These are phyloP conservation scores for Lycophotia porphyrea DNA, from an alignment of 2,888 invertebrate genomes.

Conservation along the genomic window DNA sequence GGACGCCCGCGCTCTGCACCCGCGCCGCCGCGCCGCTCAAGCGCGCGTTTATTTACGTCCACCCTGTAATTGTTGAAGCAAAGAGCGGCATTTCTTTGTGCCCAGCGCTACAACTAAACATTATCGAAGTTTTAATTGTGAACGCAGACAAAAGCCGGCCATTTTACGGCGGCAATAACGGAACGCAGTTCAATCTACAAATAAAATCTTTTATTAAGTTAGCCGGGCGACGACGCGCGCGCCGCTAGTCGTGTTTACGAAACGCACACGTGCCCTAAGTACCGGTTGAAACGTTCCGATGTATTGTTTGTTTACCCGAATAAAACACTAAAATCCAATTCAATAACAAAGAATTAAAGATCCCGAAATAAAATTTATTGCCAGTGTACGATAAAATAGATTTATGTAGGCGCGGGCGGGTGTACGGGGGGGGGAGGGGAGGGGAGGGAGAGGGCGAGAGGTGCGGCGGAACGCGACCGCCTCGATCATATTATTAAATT, in stretches of 20 bases:
- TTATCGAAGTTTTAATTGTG: conserved; percentile 88
- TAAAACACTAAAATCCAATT: conserved; percentile 91
- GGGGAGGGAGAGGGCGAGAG: conserved; percentile 54
- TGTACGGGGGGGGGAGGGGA: conserved; percentile 60
- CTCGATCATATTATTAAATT: conserved; percentile 83
- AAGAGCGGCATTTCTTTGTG: conserved; percentile 88
- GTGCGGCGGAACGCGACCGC: conserved; percentile 70
- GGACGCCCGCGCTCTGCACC: conserved; percentile 68
- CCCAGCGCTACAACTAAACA: conserved; percentile 83
- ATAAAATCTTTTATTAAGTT: conserved; percentile 87
- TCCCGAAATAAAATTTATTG: conserved; percentile 91
- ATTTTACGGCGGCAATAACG: conserved; percentile 82
- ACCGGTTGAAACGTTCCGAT: conserved; percentile 86
- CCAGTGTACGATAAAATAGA: conserved; percentile 90
- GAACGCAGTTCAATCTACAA: conserved; percentile 83
- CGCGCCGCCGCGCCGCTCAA: conserved; percentile 59
- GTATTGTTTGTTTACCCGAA: conserved; percentile 90
- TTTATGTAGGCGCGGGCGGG: conserved; percentile 85
- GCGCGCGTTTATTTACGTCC: conserved; percentile 84
- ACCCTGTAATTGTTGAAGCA: conserved; percentile 81
- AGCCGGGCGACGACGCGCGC: conserved; percentile 80
- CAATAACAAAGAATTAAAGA: conserved; percentile 91
- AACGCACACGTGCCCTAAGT: conserved; percentile 87
- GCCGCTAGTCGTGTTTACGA: conserved; percentile 81
- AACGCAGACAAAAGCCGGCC: conserved; percentile 85